phyloP scores from a whole-genome alignment of 2,797 vertebrate species.

The Pangasius macronema region DNA sequence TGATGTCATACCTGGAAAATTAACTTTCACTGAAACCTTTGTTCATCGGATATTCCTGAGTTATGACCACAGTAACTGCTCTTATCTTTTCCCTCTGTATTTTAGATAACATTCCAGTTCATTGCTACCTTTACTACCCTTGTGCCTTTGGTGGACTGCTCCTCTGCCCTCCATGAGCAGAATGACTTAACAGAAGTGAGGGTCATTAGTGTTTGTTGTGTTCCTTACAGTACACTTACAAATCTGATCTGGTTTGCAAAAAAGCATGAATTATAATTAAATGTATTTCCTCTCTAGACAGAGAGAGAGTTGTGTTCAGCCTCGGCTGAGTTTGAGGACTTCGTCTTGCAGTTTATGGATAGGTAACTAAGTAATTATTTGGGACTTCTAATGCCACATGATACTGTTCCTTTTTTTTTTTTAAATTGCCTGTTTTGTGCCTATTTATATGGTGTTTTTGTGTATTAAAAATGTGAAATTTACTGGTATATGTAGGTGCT shows the following conservation, averaged over 20 bases:
- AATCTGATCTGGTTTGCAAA: neutral
- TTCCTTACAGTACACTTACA: neutral
- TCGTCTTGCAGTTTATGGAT: constrained; percentile 97
- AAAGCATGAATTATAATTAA: neutral
- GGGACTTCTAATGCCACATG: constrained; percentile 29
- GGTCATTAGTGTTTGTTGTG: neutral
- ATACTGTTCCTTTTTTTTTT: constrained; percentile 5
- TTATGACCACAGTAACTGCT: neutral
- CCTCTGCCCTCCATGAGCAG: constrained; percentile 85
- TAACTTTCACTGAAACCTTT: neutral
- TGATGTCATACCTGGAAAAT: neutral
- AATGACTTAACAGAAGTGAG: constrained; percentile 87
- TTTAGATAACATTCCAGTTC: constrained; percentile 98
- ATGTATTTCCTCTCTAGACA: constrained; percentile 58
- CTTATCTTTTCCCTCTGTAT: constrained; percentile 1
- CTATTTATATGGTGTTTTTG: neutral
- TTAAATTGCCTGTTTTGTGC: constrained; percentile 27
- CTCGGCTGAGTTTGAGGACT: constrained; percentile 97
- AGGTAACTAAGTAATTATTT: constrained; percentile 72
- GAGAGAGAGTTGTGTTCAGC: constrained; percentile 91
- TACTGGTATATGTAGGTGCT: constrained; percentile 79
- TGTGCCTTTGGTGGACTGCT: constrained; percentile 99
- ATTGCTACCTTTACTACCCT: constrained; percentile 96
- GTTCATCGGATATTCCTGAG: constrained; percentile 20
- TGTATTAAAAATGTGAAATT: neutral